Evolutionary conservation across 2,113 vertebrate genomes (phyloP), one percentile per base, ranked within the genome.

Genomic region (Mesitornis unicolor): DNA sequence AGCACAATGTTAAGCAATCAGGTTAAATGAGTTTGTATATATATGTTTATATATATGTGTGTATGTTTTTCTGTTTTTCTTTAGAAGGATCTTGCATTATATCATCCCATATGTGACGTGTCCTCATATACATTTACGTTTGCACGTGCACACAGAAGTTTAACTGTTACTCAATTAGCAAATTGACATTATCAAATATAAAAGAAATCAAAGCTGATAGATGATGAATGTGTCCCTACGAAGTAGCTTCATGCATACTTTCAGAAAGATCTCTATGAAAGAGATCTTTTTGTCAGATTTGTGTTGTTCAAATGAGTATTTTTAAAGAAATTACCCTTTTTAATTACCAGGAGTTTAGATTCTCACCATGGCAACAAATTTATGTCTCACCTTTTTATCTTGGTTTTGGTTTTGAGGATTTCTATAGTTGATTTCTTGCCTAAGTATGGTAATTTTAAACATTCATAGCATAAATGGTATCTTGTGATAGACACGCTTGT

Each of bases 31-130:
- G 6, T 31, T 70, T 82, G 22, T 5, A 1, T 73, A 4, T 31
- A 8, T 64, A 13, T 45, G 7, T 54, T 43, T 67, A 28, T 10
- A 33, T 43, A 5, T 25, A 5, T 2, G 0, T 36, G 0, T 36
- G 3, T 40, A 11, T 47, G 8, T 36, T 40, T 78, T 63, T 65
- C n/a, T 59, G 6, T 59, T 70, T 85, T 79, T 40, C 18, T 91
- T 84, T 60, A 56, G 76, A 95, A 42, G 21, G 9, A 22, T n/a
- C 42, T 29, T 73, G 42, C n/a, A 61, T 54, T 70, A 4, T 48
- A 17, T 74, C 86, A 51, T 48, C 12, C 13, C 4, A 13, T 40
- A 13, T 25, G 8, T 79, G 36, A 29, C 6, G 5, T 28, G 11
- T 43, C 61, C n/a, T 84, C 28, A 71, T 76, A 73, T 15, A 40